Conservation (phyloP, 2,113 vertebrate genomes). For the Salminus brasiliensis region DNA sequence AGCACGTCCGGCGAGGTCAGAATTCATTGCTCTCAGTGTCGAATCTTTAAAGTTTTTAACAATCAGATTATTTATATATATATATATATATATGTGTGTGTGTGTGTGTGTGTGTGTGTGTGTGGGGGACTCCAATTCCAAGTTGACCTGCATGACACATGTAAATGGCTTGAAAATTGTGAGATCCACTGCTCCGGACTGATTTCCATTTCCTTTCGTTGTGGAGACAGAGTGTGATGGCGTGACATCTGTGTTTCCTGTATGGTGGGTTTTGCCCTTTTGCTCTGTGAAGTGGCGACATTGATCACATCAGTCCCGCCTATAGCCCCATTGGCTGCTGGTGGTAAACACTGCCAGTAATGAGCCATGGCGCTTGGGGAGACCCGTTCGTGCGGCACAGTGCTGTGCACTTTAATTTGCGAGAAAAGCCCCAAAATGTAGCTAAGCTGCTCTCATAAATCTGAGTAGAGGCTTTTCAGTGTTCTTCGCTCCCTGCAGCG, state of each 20-base stretch:
- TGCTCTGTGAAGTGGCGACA: neutral
- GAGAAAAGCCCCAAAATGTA: conserved; percentile 13
- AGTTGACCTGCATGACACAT: conserved; percentile 54
- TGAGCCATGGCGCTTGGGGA: conserved; percentile 26
- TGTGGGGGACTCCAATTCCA: conserved; percentile 29
- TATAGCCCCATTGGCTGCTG: neutral
- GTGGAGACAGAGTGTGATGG: neutral
- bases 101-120: no score
- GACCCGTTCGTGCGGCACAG: conserved; percentile 19
- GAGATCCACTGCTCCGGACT: neutral
- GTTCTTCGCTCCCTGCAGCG: neutral
- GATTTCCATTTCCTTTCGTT: neutral
- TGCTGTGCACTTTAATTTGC: conserved; percentile 8
- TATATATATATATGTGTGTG: no score
- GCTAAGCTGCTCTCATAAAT: neutral
- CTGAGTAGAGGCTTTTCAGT: neutral
- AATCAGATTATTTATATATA: neutral
- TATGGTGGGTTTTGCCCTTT: neutral
- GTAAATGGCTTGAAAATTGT: conserved; percentile 10
- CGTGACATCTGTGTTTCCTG: conserved; percentile 2
- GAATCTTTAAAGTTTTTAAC: conserved; percentile 56
- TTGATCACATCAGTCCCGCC: neutral
- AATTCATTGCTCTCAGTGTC: conserved; percentile 40
- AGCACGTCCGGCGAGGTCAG: conserved; percentile 52
- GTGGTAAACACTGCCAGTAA: conserved; percentile 4